Percentiles rank a stretch among this genome's conserved stretches.
phyloP scores from a whole-genome alignment of 2,888 invertebrate genomes.

The Coleophora deauratella region DNA sequence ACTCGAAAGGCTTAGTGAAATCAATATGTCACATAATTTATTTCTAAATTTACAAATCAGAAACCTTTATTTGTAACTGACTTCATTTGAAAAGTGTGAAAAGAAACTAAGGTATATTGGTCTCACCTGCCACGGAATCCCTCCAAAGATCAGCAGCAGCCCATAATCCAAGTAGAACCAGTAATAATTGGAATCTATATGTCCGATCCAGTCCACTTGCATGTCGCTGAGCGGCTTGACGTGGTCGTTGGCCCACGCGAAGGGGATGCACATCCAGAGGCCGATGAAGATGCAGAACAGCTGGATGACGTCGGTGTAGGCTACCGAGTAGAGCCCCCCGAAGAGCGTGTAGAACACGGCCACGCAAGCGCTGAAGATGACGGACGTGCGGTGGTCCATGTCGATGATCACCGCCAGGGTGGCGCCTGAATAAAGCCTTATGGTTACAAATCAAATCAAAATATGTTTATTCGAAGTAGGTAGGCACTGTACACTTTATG shows the following conservation, averaged over 20 bases:
- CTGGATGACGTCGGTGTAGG: constrained; percentile 99
- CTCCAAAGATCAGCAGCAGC: constrained; percentile 92
- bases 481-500: too few relatives aligned
- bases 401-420: constrained; percentile 98
- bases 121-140: constrained; percentile 95
- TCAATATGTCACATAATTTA: too few relatives aligned
- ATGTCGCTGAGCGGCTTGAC: constrained; percentile 87
- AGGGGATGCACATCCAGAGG: constrained; percentile 98
- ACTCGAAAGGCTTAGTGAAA: too few relatives aligned
- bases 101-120: not conserved
- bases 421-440: constrained; percentile 80
- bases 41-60: too few relatives aligned
- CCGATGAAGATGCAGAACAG: constrained; percentile 98
- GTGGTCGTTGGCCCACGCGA: constrained; percentile 91
- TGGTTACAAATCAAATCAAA: too few relatives aligned
- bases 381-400: constrained; percentile 93
- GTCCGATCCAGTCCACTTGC: constrained; percentile 93
- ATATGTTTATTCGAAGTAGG: too few relatives aligned
- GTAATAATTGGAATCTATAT: constrained; percentile 79
- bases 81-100: too few relatives aligned
- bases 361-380: constrained; percentile 95
- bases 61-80: too few relatives aligned
- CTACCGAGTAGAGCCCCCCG: constrained; percentile 98
- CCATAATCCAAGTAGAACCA: constrained; percentile 92
- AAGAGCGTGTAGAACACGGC: constrained; percentile 98